Conservation (phyloP, 2,797 vertebrate genomes). For the Telmatherina bonti region DNA sequence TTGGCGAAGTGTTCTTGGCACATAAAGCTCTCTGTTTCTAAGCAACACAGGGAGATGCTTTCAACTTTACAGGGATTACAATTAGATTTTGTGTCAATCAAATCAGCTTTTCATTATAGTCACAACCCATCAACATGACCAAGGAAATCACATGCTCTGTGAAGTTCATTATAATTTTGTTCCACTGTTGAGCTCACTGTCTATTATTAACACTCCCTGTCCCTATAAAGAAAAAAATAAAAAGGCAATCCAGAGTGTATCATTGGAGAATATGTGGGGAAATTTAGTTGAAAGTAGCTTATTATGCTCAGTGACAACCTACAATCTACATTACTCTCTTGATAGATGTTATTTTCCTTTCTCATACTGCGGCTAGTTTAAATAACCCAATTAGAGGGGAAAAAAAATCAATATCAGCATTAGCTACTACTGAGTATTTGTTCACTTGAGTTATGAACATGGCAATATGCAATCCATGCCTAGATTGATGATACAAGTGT, state of each 20-base stretch:
- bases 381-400: conserved; percentile 5
- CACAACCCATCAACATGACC: conserved; percentile 28
- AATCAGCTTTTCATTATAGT: conserved; percentile 28
- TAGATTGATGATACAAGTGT: conserved; percentile 1
- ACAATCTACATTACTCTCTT: neutral
- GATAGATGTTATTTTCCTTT: conserved; percentile 5
- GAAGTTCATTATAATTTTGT: conserved; percentile 47
- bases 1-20: conserved; percentile 25
- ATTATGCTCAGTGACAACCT: neutral
- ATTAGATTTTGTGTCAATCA: conserved; percentile 64
- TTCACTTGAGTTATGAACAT: conserved; percentile 8
- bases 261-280: conserved; percentile 14
- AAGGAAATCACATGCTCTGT: conserved; percentile 40
- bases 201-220: conserved; percentile 3
- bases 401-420: neutral
- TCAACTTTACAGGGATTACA: conserved; percentile 50
- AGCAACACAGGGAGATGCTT: conserved; percentile 51
- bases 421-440: neutral
- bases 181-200: conserved; percentile 4
- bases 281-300: conserved; percentile 3
- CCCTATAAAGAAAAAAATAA: neutral
- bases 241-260: conserved; percentile 15
- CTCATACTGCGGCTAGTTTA: conserved; percentile 7
- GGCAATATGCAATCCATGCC: neutral
- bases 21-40: conserved; percentile 48